phyloP scores from a whole-genome alignment of 2,888 invertebrate species.

The Aleiodes alternator region DNA sequence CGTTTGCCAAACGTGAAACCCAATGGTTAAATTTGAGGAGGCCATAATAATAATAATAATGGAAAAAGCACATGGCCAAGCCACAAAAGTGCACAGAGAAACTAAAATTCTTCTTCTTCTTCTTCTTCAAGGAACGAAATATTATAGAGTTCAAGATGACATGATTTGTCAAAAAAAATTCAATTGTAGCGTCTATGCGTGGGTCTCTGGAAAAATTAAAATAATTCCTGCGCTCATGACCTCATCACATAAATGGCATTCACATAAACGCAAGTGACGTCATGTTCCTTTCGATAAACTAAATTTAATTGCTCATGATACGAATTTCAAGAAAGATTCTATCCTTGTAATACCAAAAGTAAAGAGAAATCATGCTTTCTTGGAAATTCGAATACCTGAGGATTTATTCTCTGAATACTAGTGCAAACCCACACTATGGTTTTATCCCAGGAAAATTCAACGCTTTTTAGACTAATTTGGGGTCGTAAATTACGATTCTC shows the following conservation, averaged over 20 bases:
- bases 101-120: not conserved
- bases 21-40: slow-evolving; percentile 8
- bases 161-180: slow-evolving; percentile 5
- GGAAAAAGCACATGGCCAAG: not conserved
- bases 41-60: not conserved
- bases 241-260: slow-evolving; percentile 45
- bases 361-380: not conserved
- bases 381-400: not conserved
- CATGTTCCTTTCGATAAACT: slow-evolving; percentile 29
- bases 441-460: too few species aligned
- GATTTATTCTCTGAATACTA: too few species aligned
- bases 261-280: slow-evolving; percentile 36
- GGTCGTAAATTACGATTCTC: too few species aligned
- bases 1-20: slow-evolving; percentile 23
- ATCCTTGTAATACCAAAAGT: slow-evolving; percentile 1
- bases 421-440: too few species aligned
- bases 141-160: not conserved
- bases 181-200: not conserved
- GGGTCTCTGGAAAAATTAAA: slow-evolving; percentile 14
- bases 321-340: not conserved
- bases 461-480: too few species aligned
- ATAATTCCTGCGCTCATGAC: slow-evolving; percentile 29
- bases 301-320: not conserved
- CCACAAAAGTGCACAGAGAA: slow-evolving; percentile 10
- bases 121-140: not conserved